Percentiles rank a stretch among this genome's conserved stretches.
phyloP scores from a whole-genome alignment of 2,888 invertebrate species.

The Pyrochroa serraticornis region DNA sequence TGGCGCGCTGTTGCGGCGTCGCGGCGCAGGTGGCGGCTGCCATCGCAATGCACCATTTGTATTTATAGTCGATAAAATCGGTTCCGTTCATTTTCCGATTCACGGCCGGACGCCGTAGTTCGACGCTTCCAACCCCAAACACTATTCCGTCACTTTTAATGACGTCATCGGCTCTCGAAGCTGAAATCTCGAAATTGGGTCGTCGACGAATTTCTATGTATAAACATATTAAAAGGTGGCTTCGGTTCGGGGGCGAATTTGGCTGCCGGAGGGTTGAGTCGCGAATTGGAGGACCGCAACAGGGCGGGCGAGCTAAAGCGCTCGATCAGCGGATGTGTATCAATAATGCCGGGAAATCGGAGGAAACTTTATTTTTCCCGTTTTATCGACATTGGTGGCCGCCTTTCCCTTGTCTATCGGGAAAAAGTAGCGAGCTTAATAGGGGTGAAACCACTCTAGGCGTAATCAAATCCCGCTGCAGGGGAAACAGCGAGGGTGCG shows the following conservation, averaged over 20 bases:
- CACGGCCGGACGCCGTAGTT: slow-evolving; percentile 14
- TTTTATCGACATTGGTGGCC: slow-evolving; percentile 58
- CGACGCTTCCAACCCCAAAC: neutral
- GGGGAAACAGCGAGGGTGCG: slow-evolving; percentile 41
- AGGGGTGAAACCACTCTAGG: slow-evolving; percentile 60
- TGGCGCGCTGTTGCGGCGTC: slow-evolving; percentile 55
- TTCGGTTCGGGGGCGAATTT: neutral
- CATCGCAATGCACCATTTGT: slow-evolving; percentile 58
- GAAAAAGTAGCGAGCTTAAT: slow-evolving; percentile 58
- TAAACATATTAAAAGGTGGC: slow-evolving; percentile 1
- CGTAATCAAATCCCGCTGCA: slow-evolving; percentile 58
- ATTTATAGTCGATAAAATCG: slow-evolving; percentile 57
- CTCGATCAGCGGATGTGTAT: slow-evolving; percentile 53
- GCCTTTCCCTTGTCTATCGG: slow-evolving; percentile 65
- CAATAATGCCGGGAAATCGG: slow-evolving; percentile 49
- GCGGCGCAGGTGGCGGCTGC: slow-evolving; percentile 54
- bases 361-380: slow-evolving; percentile 54
- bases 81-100: slow-evolving; percentile 47
- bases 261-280: neutral
- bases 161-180: neutral
- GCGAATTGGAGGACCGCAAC: slow-evolving; percentile 19
- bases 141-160: neutral
- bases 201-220: no score
- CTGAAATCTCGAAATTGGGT: no score
- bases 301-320: slow-evolving; percentile 48